Evolutionary conservation across 1,140 invertebrate genomes (phyloP).

Genomic region (Leptestheria dahalacensis): DNA sequence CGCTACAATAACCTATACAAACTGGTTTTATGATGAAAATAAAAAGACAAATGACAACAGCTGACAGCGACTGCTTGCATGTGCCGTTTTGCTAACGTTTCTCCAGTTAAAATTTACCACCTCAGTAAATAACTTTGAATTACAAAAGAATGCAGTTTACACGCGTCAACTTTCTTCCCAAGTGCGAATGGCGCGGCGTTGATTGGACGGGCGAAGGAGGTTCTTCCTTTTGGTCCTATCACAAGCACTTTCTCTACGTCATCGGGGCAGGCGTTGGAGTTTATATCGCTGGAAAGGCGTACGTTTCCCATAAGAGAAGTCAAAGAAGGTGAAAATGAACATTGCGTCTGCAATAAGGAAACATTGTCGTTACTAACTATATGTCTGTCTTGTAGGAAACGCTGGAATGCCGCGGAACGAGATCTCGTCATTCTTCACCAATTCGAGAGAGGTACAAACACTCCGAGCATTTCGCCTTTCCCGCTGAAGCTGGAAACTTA

Average conservation of each 20-base stretch:
- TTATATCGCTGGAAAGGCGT: constrained; percentile 1
- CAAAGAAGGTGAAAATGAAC: neutral
- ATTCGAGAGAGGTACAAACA: constrained; percentile 14
- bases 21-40: no score
- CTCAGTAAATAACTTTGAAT: no score
- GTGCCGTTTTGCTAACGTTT: no score
- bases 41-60: no score
- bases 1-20: no score
- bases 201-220: neutral
- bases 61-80: no score
- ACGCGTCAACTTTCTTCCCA: neutral
- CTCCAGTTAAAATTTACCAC: no score
- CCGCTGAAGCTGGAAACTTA: constrained; percentile 24
- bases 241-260: neutral
- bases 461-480: constrained; percentile 23
- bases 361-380: neutral
- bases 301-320: neutral
- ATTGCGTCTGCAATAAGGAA: neutral
- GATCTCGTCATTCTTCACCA: constrained; percentile 21
- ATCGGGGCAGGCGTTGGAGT: constrained; percentile 1
- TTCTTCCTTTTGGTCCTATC: neutral
- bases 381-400: constrained; percentile 13
- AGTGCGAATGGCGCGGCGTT: neutral
- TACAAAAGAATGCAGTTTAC: neutral
- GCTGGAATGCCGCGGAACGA: constrained; percentile 16